Evolutionary conservation across 2,797 vertebrate genomes (phyloP).

Genomic region (Pipistrellus nathusii): DNA sequence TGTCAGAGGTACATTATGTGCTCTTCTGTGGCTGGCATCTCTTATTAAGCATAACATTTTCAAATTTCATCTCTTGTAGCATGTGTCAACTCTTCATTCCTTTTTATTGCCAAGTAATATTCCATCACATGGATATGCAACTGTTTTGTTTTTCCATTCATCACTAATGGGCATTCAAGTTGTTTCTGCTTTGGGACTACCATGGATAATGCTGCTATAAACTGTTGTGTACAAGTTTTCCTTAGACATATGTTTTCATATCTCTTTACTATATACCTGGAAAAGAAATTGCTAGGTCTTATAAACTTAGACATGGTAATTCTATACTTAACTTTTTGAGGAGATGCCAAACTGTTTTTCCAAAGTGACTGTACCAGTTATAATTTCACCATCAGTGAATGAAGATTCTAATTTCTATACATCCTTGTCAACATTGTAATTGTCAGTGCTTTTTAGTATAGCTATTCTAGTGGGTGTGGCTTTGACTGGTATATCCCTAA

Average conservation of each 20-base stretch:
- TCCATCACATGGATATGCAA: neutral
- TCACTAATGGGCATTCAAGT: neutral
- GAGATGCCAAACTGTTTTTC: constrained; percentile 50
- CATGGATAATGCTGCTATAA: neutral
- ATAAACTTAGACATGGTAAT: neutral
- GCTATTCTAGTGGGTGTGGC: neutral
- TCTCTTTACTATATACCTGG: neutral
- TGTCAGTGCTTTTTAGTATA: neutral
- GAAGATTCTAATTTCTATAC: neutral
- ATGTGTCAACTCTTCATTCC: neutral
- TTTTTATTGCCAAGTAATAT: neutral
- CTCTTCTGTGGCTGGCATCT: constrained; percentile 8
- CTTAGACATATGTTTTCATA: neutral
- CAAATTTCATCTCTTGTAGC: neutral
- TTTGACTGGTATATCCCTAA: neutral
- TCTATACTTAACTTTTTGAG: constrained; percentile 16
- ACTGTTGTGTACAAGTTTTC: neutral
- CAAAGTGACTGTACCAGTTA: neutral
- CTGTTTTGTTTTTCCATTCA: neutral
- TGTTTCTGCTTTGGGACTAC: neutral
- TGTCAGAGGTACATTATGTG: neutral
- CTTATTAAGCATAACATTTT: neutral
- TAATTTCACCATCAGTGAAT: neutral
- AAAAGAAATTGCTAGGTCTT: constrained; percentile 14
- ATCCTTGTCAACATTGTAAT: neutral